Evolutionary conservation across 2,888 invertebrate species (phyloP), one percentile per base, ranked within the genome.

Genomic region (Caenorhabditis doughertyi): DNA sequence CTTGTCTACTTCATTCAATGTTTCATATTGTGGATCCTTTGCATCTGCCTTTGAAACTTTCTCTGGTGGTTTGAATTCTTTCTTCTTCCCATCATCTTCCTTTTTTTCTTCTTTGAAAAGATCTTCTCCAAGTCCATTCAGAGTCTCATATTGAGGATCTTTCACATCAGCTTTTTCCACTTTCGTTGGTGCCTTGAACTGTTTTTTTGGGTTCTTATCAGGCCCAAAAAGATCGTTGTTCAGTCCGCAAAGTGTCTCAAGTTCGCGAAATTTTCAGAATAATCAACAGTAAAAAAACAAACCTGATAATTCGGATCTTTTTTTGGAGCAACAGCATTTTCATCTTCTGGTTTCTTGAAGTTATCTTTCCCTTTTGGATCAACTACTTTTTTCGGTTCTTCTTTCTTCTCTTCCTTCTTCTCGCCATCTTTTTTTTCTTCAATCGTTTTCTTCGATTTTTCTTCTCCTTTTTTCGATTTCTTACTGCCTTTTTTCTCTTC

Each of bases 1-100:
- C 79, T 79, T 83, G 32, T 83, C 79, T 23, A 84, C 83, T 32
- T 73, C 83, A 55, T 77, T 82, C 49, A 85, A 72, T 47, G 84
- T 85, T 62, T 85, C 84, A 53, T 86, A 86, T 65, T 84, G 76
- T 11, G 84, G 84, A 32, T 84, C 84, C 64, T 86, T 86, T 29
- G 76, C 73, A 32, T 83, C 83, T 21, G 83, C 84, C 55, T 85
- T 85, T 18, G 35, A 67, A 21, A 79, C 70, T 71, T 84, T 79
- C 60, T 73, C 84, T 32, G 85, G 84, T 44, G 65, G 65, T 62
- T 84, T 84, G 74, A 84, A 84, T 51, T 84, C 79, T 71, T 85
- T 84, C 71, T 85, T 81, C 83, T 67, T 86, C 72, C 53, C 76
- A 35, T 79, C 65, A 27, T 56, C 62, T 8, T 70, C 68, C 62